These are phyloP conservation scores for Otus scops DNA, from an alignment of 2,797 vertebrate genomes.

Conservation along the genomic window DNA sequence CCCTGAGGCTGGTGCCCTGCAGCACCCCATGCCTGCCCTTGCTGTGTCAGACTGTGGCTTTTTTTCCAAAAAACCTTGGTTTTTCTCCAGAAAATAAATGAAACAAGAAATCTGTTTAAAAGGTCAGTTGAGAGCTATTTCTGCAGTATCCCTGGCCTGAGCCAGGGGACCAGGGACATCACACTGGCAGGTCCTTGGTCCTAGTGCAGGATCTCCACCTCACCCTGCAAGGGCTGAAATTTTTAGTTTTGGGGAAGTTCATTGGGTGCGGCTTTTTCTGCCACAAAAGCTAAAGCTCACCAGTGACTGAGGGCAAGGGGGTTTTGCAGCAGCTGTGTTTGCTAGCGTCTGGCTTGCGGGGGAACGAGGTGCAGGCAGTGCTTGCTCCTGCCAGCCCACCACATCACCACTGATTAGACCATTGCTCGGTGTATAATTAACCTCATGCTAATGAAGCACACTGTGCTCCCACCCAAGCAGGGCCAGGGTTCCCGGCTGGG, in stretches of 20 bases:
- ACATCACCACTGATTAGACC: not conserved
- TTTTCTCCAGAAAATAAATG: not conserved
- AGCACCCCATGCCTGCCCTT: not conserved
- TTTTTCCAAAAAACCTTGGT: fast-evolving
- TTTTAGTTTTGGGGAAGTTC: not conserved
- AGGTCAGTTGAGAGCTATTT: not conserved
- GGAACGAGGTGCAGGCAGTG: not conserved
- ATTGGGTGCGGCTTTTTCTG: too few species aligned
- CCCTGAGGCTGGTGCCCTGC: not conserved
- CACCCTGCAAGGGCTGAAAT: not conserved
- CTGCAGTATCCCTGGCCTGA: not conserved
- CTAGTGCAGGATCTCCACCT: not conserved
- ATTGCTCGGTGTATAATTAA: not conserved
- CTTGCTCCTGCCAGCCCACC: not conserved
- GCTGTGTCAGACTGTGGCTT: not conserved
- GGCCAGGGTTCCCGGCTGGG: too few species aligned
- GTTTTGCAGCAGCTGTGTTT: not conserved
- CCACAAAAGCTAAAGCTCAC: not conserved
- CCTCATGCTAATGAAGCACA: not conserved
- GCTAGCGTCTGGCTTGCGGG: not conserved
- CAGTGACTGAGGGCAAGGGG: not conserved
- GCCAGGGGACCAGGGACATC: too few species aligned
- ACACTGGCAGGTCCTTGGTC: not conserved
- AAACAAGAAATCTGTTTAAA: not conserved
- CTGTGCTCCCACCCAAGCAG: too few species aligned